A percentile compares a stretch with the other conserved stretches of the same genome.
These are phyloP conservation scores for Leucoraja erinaceus DNA, from an alignment of 2,113 vertebrate genomes.

Conservation along the genomic window DNA sequence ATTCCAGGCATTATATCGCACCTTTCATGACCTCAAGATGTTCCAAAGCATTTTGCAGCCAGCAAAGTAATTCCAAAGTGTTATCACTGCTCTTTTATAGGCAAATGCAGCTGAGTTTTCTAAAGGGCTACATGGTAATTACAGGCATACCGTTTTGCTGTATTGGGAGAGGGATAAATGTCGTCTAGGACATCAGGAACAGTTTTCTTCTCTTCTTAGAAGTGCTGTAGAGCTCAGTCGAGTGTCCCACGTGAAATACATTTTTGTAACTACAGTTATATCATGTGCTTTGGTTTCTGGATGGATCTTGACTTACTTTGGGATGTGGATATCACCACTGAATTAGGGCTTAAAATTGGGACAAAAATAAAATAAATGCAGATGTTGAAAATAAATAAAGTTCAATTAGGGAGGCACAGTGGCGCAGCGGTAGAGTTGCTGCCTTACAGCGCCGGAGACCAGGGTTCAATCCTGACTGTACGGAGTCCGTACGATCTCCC, in stretches of 20 bases:
- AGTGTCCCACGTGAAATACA: not conserved
- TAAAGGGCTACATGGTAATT: not conserved
- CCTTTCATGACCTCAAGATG: constrained; percentile 1
- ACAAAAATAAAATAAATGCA: not conserved
- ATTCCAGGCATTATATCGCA: not conserved
- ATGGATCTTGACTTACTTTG: not conserved
- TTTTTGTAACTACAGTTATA: not conserved
- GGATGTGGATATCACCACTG: not conserved
- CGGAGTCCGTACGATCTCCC: too few relatives aligned
- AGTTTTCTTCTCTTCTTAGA: not conserved
- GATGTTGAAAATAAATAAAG: too few relatives aligned
- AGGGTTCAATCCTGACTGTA: too few relatives aligned
- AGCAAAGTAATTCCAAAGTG: not conserved
- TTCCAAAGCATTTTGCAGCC: not conserved
- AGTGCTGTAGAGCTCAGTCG: too few relatives aligned
- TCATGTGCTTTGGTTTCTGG: not conserved
- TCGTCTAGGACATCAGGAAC: not conserved
- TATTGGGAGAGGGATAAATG: not conserved
- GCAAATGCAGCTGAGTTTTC: not conserved
- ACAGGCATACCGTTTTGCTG: not conserved
- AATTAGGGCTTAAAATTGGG: not conserved
- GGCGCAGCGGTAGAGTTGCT: too few relatives aligned
- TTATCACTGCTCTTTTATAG: not conserved
- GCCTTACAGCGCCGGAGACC: too few relatives aligned
- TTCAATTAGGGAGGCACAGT: too few relatives aligned